phyloP scores from a whole-genome alignment of 2,888 invertebrate species.

The Anticlea derivata region DNA sequence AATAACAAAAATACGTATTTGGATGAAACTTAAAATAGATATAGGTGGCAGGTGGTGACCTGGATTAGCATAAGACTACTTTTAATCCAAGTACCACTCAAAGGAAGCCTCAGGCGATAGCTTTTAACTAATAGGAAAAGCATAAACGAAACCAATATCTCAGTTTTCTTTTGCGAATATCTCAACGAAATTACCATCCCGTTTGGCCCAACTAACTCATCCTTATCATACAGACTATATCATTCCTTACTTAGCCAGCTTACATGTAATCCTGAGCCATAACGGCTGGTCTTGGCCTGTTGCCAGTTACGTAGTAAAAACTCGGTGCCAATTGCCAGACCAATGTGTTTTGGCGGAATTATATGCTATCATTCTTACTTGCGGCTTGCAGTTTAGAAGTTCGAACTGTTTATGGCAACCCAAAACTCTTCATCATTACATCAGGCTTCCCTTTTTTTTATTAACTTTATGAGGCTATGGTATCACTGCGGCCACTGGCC shows the following conservation, averaged over 20 bases:
- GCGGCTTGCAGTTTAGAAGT: constrained; percentile 20
- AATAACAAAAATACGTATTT: background rate
- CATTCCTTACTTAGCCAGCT: constrained; percentile 36
- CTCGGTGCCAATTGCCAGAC: constrained; percentile 44
- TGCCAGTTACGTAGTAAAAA: constrained; percentile 35
- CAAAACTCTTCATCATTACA: too few species aligned
- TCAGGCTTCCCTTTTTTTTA: too few species aligned
- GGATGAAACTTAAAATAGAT: too few species aligned
- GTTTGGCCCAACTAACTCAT: constrained; percentile 21
- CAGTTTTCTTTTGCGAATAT: background rate
- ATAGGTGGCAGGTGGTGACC: too few species aligned
- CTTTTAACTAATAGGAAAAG: too few species aligned
- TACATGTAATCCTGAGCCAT: constrained; percentile 34
- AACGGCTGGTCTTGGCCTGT: constrained; percentile 29
- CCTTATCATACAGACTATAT: constrained; percentile 32
- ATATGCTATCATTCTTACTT: constrained; percentile 40
- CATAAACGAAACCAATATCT: background rate
- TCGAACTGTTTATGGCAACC: constrained; percentile 1
- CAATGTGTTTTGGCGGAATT: constrained; percentile 50
- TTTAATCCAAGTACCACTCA: too few species aligned
- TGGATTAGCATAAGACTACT: too few species aligned
- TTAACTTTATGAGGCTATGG: too few species aligned
- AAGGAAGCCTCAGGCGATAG: too few species aligned
- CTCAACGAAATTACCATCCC: constrained; percentile 15
- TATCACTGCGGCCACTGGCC: too few species aligned